Evolutionary conservation across 1,140 invertebrate species (phyloP).

Genomic region (Drosophila ohnishii): DNA sequence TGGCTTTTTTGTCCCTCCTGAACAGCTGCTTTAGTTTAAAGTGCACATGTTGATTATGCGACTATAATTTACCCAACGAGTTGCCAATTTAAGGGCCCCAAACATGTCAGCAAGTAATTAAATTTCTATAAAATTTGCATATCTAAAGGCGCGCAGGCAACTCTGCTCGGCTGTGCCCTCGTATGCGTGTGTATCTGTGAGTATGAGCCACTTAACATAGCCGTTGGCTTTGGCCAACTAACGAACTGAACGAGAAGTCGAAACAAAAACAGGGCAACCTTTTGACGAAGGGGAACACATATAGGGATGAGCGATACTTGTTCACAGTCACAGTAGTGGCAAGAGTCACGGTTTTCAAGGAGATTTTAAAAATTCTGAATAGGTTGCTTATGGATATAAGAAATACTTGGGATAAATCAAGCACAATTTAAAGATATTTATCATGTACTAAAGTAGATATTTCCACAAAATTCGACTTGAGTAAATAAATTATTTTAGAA

Average conservation of each 20-base stretch:
- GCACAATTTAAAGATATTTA: not conserved
- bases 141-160: constrained; percentile 62
- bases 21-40: constrained; percentile 3
- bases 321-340: not conserved
- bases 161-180: not conserved
- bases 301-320: constrained; percentile 32
- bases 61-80: constrained; percentile 44
- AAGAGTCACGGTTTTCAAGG: not conserved
- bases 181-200: constrained; percentile 30
- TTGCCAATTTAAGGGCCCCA: constrained; percentile 46
- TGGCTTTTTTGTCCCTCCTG: not conserved
- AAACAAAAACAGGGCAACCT: constrained; percentile 47
- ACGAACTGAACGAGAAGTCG: constrained; percentile 52
- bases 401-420: not conserved
- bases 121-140: constrained; percentile 69
- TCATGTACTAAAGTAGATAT: not conserved
- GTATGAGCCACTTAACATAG: constrained; percentile 57
- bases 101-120: constrained; percentile 73
- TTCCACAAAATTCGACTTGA: not conserved
- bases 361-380: not conserved
- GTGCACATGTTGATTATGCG: constrained; percentile 10
- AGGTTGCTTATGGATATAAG: no score
- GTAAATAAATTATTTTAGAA: not conserved
- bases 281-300: constrained; percentile 1
- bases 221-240: constrained; percentile 63